Conservation (phyloP, 37 sponge, comb jelly and placozoan genomes). For the Halisarca cf. caerulea region DNA sequence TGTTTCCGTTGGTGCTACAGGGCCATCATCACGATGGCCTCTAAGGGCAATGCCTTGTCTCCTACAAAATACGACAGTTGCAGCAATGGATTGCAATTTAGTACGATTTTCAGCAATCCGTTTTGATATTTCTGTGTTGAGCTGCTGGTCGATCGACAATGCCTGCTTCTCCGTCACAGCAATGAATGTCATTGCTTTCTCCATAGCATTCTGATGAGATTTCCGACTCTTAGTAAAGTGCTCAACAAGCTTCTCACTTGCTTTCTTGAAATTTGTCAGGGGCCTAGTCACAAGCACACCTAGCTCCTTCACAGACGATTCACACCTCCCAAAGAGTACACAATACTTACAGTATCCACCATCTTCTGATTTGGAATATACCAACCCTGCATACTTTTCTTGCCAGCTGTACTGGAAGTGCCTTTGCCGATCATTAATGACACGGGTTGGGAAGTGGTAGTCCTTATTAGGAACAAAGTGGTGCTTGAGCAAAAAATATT, state of each 20-base stretch:
- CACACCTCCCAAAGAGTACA: conserved; percentile 49
- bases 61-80: conserved; percentile 58
- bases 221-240: conserved; percentile 45
- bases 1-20: conserved; percentile 11
- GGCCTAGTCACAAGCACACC: conserved; percentile 48
- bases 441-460: too few relatives aligned
- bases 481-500: too few relatives aligned
- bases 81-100: conserved; percentile 54
- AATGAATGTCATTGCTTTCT: conserved; percentile 20
- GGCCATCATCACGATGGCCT: conserved; percentile 60
- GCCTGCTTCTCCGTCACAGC: conserved; percentile 22
- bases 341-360: conserved; percentile 72
- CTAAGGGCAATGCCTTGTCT: conserved; percentile 53
- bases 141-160: conserved; percentile 39
- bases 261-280: conserved; percentile 53
- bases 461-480: too few relatives aligned
- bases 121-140: conserved; percentile 22
- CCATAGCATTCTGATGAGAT: conserved; percentile 53
- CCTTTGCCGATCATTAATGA: too few relatives aligned
- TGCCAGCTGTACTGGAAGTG: too few relatives aligned
- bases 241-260: conserved; percentile 40
- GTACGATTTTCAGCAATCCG: conserved; percentile 37
- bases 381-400: too few relatives aligned
- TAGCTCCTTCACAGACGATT: background rate
- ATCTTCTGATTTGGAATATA: too few relatives aligned